Base-by-base conservation (phyloP, 1,140 invertebrate genomes). In the Cecropterus lyciades region DNA sequence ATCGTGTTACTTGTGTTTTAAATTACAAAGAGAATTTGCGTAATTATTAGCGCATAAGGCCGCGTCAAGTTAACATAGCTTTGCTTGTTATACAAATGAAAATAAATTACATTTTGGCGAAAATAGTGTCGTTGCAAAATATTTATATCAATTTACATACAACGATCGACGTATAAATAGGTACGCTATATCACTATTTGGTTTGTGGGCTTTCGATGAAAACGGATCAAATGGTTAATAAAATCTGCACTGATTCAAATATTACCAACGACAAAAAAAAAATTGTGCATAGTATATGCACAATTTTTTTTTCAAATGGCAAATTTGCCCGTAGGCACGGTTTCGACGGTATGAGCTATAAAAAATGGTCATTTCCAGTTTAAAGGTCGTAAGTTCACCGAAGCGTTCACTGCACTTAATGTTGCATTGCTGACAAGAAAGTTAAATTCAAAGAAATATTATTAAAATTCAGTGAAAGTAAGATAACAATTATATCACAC, bases 11-110 rank as follows among this genome's bases (percentile, higher is more conserved):
- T 30, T 59, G 16, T 13, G 42, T 16, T 27, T 59, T 59, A 46
- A 59, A 59, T 59, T 46, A 48, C 56, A 48, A 30, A 15, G 43
- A 16, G 20, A 59, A 46, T 59, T 59, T 49, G 45, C 45, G 57
- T 60, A 60, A 60, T 49, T 49, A 60, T 48, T 5, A 30, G 17
- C 40, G 56, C 56, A 14, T 59, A 48, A 46, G 43, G 56, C 55
- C 37, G 13, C 45, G 7, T 45, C 17, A 20, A 45, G 40, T 24
- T 57, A 13, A 45, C 37, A 40, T 27, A 30, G 20, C 17, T 51
- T 57, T 27, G 40, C 20, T 57, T 57, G 15, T 57, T 24, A n/a
- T 20, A 24, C 40, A 13, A 24, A 56, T 43, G 40, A 13, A 56
- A 43, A 56, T 42, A n/a, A 24, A 42, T 57, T 24, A 11, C 53